A percentile compares a stretch with the other conserved stretches of the same genome.
These are phyloP conservation scores for Cryptus armator DNA, from an alignment of 2,888 invertebrate species.

Conservation along the genomic window DNA sequence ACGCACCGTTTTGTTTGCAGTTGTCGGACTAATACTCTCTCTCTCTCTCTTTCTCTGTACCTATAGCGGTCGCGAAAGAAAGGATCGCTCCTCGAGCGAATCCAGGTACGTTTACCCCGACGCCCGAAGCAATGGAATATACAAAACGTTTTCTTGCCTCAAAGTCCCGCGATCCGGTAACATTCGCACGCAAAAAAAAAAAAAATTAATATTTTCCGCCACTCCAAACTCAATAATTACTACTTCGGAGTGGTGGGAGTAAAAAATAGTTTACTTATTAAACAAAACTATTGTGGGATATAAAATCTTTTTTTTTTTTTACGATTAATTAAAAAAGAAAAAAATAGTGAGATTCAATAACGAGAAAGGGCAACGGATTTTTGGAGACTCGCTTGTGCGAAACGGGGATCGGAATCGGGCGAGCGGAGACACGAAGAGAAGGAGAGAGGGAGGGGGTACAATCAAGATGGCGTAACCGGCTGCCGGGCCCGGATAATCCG, in stretches of 20 bases:
- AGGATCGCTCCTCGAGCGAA: slow-evolving; percentile 7
- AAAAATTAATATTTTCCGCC: not conserved
- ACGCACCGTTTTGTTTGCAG: slow-evolving; percentile 46
- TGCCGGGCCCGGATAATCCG: slow-evolving; percentile 65
- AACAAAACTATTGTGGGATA: not conserved
- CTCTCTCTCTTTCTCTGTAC: no score
- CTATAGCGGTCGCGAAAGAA: not conserved
- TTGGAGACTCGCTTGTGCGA: not conserved
- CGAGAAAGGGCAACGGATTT: not conserved
- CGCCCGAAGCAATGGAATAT: not conserved
- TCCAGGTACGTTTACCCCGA: not conserved
- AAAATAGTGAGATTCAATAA: not conserved
- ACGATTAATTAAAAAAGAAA: not conserved
- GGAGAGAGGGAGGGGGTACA: slow-evolving; percentile 29
- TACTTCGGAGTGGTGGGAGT: slow-evolving; percentile 34
- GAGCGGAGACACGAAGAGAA: slow-evolving; percentile 27
- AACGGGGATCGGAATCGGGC: slow-evolving; percentile 35
- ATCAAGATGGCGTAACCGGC: slow-evolving; percentile 66
- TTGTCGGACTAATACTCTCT: not conserved
- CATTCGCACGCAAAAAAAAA: not conserved
- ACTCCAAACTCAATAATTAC: slow-evolving; percentile 36
- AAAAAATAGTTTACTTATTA: not conserved
- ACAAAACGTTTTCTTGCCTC: not conserved
- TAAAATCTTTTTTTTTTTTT: not conserved
- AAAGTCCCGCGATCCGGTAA: not conserved